Base-by-base conservation (phyloP, 2,797 vertebrate species). In the Muscicapa comitata region DNA sequence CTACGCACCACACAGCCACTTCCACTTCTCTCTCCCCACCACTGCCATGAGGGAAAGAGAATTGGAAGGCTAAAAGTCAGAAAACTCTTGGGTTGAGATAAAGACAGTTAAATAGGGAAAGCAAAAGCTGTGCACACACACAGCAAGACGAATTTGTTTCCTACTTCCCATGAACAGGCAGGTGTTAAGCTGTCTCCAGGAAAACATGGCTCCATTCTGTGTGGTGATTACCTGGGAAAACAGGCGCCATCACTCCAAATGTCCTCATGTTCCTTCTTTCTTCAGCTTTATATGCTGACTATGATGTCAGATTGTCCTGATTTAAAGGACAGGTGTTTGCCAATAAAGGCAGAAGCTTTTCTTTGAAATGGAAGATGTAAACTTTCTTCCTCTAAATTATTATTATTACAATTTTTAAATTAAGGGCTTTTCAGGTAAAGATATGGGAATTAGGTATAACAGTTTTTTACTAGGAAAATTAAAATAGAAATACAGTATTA, bases 141-240 rank as follows among this genome's bases (percentile, higher is more conserved):
- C 21, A 53, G n/a, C 23, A 58, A 13, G n/a, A 57, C 14, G 50
- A 58, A 81, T 58, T 45, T n/a, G 3, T 45, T 51, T 33, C 18
- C 38, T 40, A 1, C 10, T 75, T 58, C 18, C 38, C 11, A 4
- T 37, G 24, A 38, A 8, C 57, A 58, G 76, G 11, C 43, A 63
- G 19, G 9, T 47, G 10, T 51, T 80, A 33, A 47, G 23, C 7
- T 0, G 0, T 47, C 45, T 58, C 10, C 13, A 17, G 45, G 29
- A 68, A 43, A 57, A 21, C 2, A 5, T 40, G 70, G 19, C 38
- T 70, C 16, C 5, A 15, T n/a, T 33, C 3, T 7, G 23, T 17
- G 25, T 14, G 24, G 35, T 48, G 29, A 19, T 74, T 45, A 45
- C 43, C 29, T 53, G 50, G 19, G 38, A 53, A 75, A 48, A 45